These are phyloP conservation scores for Ptychadena robeensis DNA, from an alignment of 2,797 vertebrate species.

Conservation along the genomic window DNA sequence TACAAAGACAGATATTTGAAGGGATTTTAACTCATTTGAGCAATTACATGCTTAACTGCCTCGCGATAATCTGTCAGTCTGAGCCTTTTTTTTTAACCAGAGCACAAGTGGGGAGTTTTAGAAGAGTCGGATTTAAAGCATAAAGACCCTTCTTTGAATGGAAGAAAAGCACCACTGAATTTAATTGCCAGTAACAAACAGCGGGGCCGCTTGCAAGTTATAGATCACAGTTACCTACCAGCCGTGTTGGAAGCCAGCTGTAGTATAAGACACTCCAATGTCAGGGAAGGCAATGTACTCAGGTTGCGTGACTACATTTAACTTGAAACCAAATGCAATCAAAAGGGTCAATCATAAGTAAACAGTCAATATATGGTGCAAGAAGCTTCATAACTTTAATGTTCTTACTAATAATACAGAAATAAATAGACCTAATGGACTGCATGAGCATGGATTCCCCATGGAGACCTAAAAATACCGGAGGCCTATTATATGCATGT, in stretches of 20 bases:
- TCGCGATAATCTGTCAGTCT: slow-evolving; percentile 98
- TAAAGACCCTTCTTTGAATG: slow-evolving; percentile 95
- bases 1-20: slow-evolving; percentile 99
- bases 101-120: slow-evolving; percentile 93
- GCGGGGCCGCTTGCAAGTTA: slow-evolving; percentile 97
- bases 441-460: too few species aligned
- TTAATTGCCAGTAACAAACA: slow-evolving; percentile 99
- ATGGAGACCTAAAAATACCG: too few species aligned
- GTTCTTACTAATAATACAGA: too few species aligned
- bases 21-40: slow-evolving; percentile 99
- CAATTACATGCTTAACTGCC: slow-evolving; percentile 99
- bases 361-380: neutral
- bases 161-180: slow-evolving; percentile 98
- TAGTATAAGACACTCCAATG: slow-evolving; percentile 68
- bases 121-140: slow-evolving; percentile 98
- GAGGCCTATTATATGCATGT: too few species aligned
- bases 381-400: neutral
- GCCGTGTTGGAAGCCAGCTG: slow-evolving; percentile 81
- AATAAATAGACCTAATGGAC: too few species aligned
- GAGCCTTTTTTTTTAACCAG: slow-evolving; percentile 84
- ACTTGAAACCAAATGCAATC: slow-evolving; percentile 6
- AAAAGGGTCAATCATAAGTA: neutral
- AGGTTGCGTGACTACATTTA: slow-evolving; percentile 57
- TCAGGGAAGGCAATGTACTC: slow-evolving; percentile 67
- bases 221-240: slow-evolving; percentile 92